Evolutionary conservation across 2,797 vertebrate species (phyloP), one percentile per base, ranked within the genome.

Genomic region (Lutjanus campechanus): DNA sequence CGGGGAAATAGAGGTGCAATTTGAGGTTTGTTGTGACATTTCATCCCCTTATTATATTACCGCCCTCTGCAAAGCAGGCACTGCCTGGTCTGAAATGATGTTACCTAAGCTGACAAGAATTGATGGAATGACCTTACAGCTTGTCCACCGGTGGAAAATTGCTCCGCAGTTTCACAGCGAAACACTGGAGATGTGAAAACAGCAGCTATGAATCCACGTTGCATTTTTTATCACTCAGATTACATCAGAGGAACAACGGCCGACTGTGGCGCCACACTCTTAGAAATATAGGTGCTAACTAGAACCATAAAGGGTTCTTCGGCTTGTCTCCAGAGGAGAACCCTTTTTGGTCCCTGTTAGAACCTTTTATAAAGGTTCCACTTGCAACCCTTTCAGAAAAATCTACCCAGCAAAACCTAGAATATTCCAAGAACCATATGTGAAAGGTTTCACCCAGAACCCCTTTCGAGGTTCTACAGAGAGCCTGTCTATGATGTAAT

Each of bases 71-170:
- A 72, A 90, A 88, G 83, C 84, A 82, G 85, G 69, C 77, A 1
- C 70, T 22, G 85, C 68, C 72, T 43, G 43, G 47, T 78, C 91
- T 69, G 69, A 88, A 86, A 90, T 87, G 85, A 91, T 77, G 90
- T 88, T 92, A 91, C 88, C 85, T 84, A 85, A 84, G 59, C 80
- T 86, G 91, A 94, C 91, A 91, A 81, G 88, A 91, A 93, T 91
- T 91, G 92, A 94, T 94, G 86, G 79, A 85, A 63, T 93, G 91
- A 91, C 91, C 91, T 93, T 91, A 90, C 75, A 81, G 77, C 84
- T 82, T 76, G 80, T 88, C 87, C 81, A 84, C 49, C 46, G 1
- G 64, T 22, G n/a, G 81, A 81, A 76, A 85, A 88, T 79, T 72
- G 64, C 85, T 63, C 62, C 8, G 1, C 17, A 50, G 73, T 81